phyloP scores from a whole-genome alignment of 2,113 vertebrate genomes.

The Erythrolamprus reginae region DNA sequence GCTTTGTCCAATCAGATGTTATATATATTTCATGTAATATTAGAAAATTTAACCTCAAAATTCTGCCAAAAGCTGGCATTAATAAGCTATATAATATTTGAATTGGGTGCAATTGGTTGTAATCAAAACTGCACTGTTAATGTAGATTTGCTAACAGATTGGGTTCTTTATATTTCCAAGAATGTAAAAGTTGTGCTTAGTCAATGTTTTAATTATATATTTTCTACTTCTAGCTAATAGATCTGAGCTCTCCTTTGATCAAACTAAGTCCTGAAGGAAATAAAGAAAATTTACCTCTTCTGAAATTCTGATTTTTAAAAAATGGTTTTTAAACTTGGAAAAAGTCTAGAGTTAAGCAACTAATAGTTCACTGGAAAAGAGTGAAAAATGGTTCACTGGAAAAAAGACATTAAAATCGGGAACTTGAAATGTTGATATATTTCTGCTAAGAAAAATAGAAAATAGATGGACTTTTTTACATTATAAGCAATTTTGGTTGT shows the following conservation, averaged over 20 bases:
- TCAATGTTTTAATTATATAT: not conserved
- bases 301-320: slow-evolving; percentile 64
- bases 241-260: slow-evolving; percentile 72
- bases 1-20: not conserved
- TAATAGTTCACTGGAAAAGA: not conserved
- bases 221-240: slow-evolving; percentile 68
- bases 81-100: not conserved
- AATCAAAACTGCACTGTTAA: not conserved
- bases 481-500: too few species aligned
- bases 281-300: slow-evolving; percentile 74
- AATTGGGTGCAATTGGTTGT: not conserved
- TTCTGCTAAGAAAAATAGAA: too few species aligned
- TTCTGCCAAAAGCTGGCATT: not conserved
- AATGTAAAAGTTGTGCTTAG: not conserved
- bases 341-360: not conserved
- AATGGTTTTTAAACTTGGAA: not conserved
- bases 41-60: not conserved
- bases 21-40: not conserved
- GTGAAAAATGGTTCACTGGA: too few species aligned
- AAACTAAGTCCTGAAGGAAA: slow-evolving; percentile 67
- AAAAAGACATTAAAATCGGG: not conserved
- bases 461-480: too few species aligned
- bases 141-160: not conserved
- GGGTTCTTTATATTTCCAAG: not conserved
- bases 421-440: not conserved